Evolutionary conservation across 2,113 vertebrate species (phyloP), one percentile per base, ranked within the genome.

Genomic region (Strix aluco): DNA sequence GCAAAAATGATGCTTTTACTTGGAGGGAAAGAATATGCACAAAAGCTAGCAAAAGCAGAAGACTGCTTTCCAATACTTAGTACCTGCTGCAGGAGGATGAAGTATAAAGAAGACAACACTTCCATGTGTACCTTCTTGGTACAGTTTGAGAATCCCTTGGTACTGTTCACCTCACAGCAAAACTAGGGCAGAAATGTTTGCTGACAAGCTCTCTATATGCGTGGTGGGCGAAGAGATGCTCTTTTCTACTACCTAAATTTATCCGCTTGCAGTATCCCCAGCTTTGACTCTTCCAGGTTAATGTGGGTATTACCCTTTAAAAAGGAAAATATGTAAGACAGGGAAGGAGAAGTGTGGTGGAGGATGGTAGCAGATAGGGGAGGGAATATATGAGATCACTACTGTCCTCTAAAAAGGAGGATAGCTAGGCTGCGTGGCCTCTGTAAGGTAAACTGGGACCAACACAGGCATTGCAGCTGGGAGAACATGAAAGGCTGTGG

Each of bases 381-480:
- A n/a, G 72, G 52, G 34, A 46, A 70, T 46, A 20, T 34, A 18
- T 72, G 54, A 55, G 59, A n/a, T 71, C 29, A 9, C 46, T 67
- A 7, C 15, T 79, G 15, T 22, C 23, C 38, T 71, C 65, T 78
- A 11, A 40, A 71, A 46, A 52, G 71, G 21, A 69, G 18, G 32
- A 38, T 17, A 55, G 6, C 15, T 44, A 51, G 32, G 42, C 55
- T 77, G 18, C 7, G 2, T 20, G 26, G 40, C 47, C 75, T 62
- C 47, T 0, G 0, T 61, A 62, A 79, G 54, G 55, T 15, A 61
- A 32, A 30, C 38, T 0, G 3, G 29, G 34, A n/a, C 23, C 36
- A 58, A 46, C 22, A 38, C 5, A 19, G 34, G 29, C 19, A 9
- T 15, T 38, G 63, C 55, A 63, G 19, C 44, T 46, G 58, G 51